Evolutionary conservation across 2,888 invertebrate species (phyloP).

Genomic region (Agrochola macilenta): DNA sequence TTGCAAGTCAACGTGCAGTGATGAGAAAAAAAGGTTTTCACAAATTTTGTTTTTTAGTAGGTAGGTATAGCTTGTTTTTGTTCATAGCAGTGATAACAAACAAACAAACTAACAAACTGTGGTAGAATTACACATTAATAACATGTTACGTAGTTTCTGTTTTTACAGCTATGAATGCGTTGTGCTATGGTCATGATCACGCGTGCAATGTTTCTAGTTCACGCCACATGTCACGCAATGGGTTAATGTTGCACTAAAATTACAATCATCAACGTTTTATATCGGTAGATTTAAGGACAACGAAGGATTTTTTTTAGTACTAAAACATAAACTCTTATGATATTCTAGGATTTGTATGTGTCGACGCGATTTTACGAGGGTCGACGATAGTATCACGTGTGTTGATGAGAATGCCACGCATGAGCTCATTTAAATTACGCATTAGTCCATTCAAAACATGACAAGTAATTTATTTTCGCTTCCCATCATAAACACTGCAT

Average conservation of each 20-base stretch:
- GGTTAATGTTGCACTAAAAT: too few species aligned
- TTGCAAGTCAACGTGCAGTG: background rate
- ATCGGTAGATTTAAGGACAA: background rate
- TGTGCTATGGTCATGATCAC: background rate
- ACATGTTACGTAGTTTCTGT: background rate
- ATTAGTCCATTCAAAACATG: background rate
- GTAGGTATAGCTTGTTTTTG: background rate
- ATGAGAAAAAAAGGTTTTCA: background rate
- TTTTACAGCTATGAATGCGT: background rate
- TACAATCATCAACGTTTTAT: background rate
- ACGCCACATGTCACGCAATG: background rate
- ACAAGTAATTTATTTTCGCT: background rate
- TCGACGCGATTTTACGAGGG: background rate
- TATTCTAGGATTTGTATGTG: background rate
- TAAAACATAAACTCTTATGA: background rate
- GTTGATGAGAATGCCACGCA: background rate
- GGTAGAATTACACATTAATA: background rate
- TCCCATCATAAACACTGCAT: background rate
- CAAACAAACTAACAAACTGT: background rate
- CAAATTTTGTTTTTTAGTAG: background rate
- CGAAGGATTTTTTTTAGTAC: background rate
- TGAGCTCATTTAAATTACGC: background rate
- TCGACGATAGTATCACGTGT: background rate
- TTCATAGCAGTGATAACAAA: background rate
- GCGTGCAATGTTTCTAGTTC: conserved; percentile 15